Percentiles rank a stretch among this genome's conserved stretches.
Conservation (phyloP, 2,888 invertebrate species). For the Anticlea derivata region DNA sequence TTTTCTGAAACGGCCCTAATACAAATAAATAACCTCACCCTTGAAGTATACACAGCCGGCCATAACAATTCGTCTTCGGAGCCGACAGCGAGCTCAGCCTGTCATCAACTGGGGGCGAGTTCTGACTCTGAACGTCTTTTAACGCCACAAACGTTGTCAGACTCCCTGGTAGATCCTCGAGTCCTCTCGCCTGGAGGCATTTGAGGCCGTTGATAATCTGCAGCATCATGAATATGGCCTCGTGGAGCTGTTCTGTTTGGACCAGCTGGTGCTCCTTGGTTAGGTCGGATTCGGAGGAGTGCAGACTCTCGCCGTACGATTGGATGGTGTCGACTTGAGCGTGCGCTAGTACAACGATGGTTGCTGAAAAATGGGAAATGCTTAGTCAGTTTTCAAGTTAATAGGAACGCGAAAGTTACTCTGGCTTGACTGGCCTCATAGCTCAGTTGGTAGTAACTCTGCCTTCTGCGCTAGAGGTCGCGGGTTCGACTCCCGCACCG, state of each 20-base stretch:
- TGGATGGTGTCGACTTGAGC: conserved; percentile 90
- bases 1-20: neutral
- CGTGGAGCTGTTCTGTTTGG: conserved; percentile 82
- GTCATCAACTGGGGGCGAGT: conserved; percentile 65
- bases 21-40: conserved; percentile 80
- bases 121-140: conserved; percentile 79
- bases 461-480: too few relatives aligned
- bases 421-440: too few relatives aligned
- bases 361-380: conserved; percentile 79
- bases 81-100: conserved; percentile 73
- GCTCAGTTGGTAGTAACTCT: too few relatives aligned
- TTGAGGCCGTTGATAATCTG: conserved; percentile 93
- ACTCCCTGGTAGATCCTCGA: conserved; percentile 89
- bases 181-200: conserved; percentile 91
- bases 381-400: too few relatives aligned
- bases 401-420: too few relatives aligned
- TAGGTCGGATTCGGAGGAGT: conserved; percentile 74
- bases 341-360: conserved; percentile 89
- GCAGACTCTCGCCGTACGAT: conserved; percentile 86
- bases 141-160: conserved; percentile 89
- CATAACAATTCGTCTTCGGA: conserved; percentile 79
- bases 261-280: conserved; percentile 70
- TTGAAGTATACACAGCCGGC: conserved; percentile 89
- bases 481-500: too few relatives aligned
- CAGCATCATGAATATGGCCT: conserved; percentile 90